A percentile compares a stretch with the other conserved stretches of the same genome.
phyloP scores from a whole-genome alignment of 2,113 vertebrate species.

The Riparia riparia region DNA sequence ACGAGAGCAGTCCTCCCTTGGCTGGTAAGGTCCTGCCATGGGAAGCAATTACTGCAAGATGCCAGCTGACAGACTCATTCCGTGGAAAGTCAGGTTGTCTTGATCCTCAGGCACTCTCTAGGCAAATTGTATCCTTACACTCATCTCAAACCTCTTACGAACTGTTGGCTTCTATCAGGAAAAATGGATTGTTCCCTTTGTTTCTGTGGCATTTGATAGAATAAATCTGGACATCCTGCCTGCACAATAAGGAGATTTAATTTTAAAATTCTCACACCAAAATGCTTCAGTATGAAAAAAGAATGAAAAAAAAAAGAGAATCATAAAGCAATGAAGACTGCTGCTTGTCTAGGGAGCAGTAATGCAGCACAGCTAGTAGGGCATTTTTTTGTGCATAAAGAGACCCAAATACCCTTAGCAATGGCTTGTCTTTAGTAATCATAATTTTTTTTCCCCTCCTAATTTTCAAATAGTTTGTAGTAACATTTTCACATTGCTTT shows the following conservation, averaged over 20 bases:
- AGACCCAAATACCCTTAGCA: slow-evolving; percentile 59
- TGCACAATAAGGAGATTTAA: slow-evolving; percentile 82
- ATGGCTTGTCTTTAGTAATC: slow-evolving; percentile 37
- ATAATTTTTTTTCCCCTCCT: slow-evolving; percentile 17
- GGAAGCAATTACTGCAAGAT: slow-evolving; percentile 97
- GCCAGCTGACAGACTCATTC: slow-evolving; percentile 96
- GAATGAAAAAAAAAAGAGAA: slow-evolving; percentile 49
- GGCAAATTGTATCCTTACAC: slow-evolving; percentile 95
- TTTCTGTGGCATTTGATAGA: slow-evolving; percentile 84
- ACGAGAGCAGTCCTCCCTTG: slow-evolving; percentile 82
- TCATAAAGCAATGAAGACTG: slow-evolving; percentile 68
- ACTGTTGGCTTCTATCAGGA: slow-evolving; percentile 91
- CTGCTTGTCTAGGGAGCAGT: slow-evolving; percentile 69
- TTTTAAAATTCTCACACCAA: slow-evolving; percentile 77
- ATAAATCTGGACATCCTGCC: slow-evolving; percentile 80
- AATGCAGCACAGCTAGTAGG: slow-evolving; percentile 15
- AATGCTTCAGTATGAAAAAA: slow-evolving; percentile 73
- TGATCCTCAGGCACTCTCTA: slow-evolving; percentile 95
- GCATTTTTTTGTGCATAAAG: slow-evolving; percentile 50
- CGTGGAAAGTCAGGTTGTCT: slow-evolving; percentile 87
- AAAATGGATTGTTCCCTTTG: slow-evolving; percentile 90
- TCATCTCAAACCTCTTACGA: slow-evolving; percentile 93
- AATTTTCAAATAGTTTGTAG: slow-evolving; percentile 53
- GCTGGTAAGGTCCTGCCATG: slow-evolving; percentile 94
- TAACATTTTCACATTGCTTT: neutral